phyloP scores from a whole-genome alignment of 1,140 invertebrate genomes.

The Harlomillsia oculata region DNA sequence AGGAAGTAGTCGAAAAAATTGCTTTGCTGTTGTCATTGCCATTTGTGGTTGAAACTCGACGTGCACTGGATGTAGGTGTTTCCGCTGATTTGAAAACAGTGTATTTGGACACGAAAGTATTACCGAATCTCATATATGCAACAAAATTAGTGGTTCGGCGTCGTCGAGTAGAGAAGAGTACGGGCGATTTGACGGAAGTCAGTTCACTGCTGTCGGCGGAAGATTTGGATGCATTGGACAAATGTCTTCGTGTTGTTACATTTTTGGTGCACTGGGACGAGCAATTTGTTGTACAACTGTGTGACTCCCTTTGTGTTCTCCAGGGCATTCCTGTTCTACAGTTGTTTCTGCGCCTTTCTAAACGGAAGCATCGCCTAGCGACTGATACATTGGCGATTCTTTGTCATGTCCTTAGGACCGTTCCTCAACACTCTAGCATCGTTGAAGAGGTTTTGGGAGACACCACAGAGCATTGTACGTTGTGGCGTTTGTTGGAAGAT shows the following conservation, averaged over 20 bases:
- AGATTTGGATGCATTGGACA: conserved; percentile 26
- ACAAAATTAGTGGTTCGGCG: conserved; percentile 36
- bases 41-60: conserved; percentile 31
- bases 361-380: conserved; percentile 50
- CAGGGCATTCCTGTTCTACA: conserved; percentile 46
- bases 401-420: conserved; percentile 59
- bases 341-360: conserved; percentile 47
- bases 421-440: conserved; percentile 62
- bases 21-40: conserved; percentile 37
- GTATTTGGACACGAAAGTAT: conserved; percentile 38
- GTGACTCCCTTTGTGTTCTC: conserved; percentile 60
- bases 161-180: conserved; percentile 20
- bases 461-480: not conserved
- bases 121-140: conserved; percentile 38
- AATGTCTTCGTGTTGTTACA: conserved; percentile 26
- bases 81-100: conserved; percentile 19
- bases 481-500: conserved; percentile 52
- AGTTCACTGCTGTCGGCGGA: conserved; percentile 12
- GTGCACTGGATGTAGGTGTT: conserved; percentile 23
- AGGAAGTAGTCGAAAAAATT: conserved; percentile 38
- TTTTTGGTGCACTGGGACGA: conserved; percentile 55
- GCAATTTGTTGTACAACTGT: conserved; percentile 64
- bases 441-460: conserved; percentile 59
- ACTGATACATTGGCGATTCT: conserved; percentile 59
- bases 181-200: conserved; percentile 30